Evolutionary conservation across 1,140 invertebrate species (phyloP).

Genomic region (Brachionus manjavacas): DNA sequence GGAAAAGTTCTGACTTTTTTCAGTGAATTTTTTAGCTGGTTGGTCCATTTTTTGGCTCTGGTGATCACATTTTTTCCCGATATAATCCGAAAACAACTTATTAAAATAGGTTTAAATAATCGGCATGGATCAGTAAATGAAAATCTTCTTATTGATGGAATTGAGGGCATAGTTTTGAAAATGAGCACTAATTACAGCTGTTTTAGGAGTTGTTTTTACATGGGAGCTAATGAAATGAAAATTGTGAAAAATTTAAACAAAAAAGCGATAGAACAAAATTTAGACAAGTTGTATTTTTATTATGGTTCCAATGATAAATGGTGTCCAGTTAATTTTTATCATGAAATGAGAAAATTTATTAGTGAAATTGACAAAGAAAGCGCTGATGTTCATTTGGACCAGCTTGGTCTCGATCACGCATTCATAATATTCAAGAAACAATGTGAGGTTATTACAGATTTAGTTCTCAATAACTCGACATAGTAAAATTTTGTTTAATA

Average conservation of each 20-base stretch:
- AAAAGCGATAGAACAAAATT: constrained; percentile 50
- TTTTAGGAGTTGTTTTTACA: constrained; percentile 51
- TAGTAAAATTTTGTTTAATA: not conserved
- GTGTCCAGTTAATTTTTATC: constrained; percentile 67
- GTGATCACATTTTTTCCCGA: constrained; percentile 64
- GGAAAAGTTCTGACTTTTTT: constrained; percentile 61
- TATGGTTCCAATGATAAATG: constrained; percentile 71
- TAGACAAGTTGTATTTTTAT: constrained; percentile 66
- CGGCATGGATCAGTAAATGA: constrained; percentile 46
- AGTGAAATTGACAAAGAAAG: constrained; percentile 54
- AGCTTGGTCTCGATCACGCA: constrained; percentile 66
- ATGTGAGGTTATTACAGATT: constrained; percentile 19
- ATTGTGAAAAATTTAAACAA: constrained; percentile 54
- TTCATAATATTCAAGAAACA: constrained; percentile 62
- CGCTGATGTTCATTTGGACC: constrained; percentile 65
- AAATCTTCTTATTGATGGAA: not conserved
- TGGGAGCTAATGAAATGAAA: constrained; percentile 58
- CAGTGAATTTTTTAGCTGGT: constrained; percentile 59
- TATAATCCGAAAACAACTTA: constrained; percentile 47
- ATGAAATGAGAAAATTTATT: constrained; percentile 60
- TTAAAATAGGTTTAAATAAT: constrained; percentile 49
- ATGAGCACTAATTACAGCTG: constrained; percentile 8
- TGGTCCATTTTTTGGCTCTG: constrained; percentile 62
- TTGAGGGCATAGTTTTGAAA: not conserved
- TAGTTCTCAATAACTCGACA: not conserved